Base-by-base conservation (phyloP, 1,140 invertebrate genomes). In the Drosophila sechellia region DNA sequence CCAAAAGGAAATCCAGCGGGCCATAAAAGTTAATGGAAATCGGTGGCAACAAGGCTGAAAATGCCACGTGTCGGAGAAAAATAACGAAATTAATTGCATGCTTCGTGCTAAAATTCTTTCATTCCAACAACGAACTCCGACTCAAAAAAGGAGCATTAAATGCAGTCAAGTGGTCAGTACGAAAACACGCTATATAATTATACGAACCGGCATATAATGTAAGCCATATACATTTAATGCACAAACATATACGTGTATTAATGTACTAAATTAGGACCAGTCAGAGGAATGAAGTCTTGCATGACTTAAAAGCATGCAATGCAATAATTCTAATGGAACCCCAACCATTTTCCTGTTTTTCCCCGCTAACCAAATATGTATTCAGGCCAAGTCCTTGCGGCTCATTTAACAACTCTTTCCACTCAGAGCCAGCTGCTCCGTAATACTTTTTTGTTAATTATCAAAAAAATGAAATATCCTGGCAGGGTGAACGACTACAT, bases 81-180 rank as follows among this genome's bases (percentile, higher is more conserved):
- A 31, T 17, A 69, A 48, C 39, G 0, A 75, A 79, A 70, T 74
- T 85, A 77, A 85, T 86, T 85, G 81, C 81, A 85, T 25, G 74
- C 54, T 68, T 66, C 60, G 81, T 86, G 81, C 70, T 87, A 79
- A 79, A 87, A 86, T 86, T 87, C 79, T 86, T 86, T 75, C 20
- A 64, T 54, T 64, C 4, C 37, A 39, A 42, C 13, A 27, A 8
- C 6, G 35, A 59, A 42, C 35, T 13, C 5, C 13, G 11, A 61
- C 58, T 43, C 64, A 15, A 64, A 43, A 66, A 68, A 35, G 50
- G 43, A 57, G 40, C 68, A 71, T 71, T 71, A 71, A 70, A 49
- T 71, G 68, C 68, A 71, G 64, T 70, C 52, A 27, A 70, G 42
- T 55, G 64, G 83, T 61, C 79, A 78, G 77, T 37, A 34, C 17